A percentile compares a stretch with the other conserved stretches of the same genome.
Evolutionary conservation across 2,888 invertebrate genomes (phyloP).

Genomic region (Subacronicta megacephala): DNA sequence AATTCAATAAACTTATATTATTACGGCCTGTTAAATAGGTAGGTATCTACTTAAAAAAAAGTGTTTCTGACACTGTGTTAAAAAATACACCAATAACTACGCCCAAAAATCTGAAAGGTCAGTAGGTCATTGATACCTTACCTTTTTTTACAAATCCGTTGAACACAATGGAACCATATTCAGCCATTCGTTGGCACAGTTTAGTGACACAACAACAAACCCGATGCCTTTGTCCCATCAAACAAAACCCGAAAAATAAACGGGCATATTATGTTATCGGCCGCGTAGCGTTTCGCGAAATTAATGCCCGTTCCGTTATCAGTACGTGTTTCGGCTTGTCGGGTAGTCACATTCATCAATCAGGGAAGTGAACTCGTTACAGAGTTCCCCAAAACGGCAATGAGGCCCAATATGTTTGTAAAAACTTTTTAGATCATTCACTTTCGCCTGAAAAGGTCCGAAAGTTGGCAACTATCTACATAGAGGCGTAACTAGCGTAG

Average conservation of each 20-base stretch:
- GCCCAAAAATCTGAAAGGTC: not conserved
- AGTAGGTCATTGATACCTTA: slow-evolving; percentile 21
- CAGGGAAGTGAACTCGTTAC: slow-evolving; percentile 86
- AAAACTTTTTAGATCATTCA: slow-evolving; percentile 87
- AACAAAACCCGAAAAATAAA: slow-evolving; percentile 56
- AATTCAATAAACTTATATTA: too few species aligned
- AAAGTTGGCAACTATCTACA: slow-evolving; percentile 58
- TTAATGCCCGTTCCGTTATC: slow-evolving; percentile 77
- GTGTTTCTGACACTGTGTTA: too few species aligned
- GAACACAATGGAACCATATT: slow-evolving; percentile 21
- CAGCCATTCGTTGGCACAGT: slow-evolving; percentile 37
- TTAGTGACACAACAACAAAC: slow-evolving; percentile 38
- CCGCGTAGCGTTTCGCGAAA: slow-evolving; percentile 65
- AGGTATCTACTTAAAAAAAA: too few species aligned
- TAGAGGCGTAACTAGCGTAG: slow-evolving; percentile 59
- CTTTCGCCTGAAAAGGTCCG: slow-evolving; percentile 77
- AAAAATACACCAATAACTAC: not conserved
- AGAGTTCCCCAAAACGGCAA: slow-evolving; percentile 78
- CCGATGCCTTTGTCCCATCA: slow-evolving; percentile 43
- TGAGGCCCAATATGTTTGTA: slow-evolving; percentile 79
- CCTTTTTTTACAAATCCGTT: slow-evolving; percentile 21
- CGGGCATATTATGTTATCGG: slow-evolving; percentile 65
- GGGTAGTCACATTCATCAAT: slow-evolving; percentile 81
- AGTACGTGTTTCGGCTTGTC: slow-evolving; percentile 72
- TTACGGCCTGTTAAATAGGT: too few species aligned